Evolutionary conservation across 1,140 invertebrate species (phyloP), one percentile per base, ranked within the genome.

Genomic region (Drosophila erecta): DNA sequence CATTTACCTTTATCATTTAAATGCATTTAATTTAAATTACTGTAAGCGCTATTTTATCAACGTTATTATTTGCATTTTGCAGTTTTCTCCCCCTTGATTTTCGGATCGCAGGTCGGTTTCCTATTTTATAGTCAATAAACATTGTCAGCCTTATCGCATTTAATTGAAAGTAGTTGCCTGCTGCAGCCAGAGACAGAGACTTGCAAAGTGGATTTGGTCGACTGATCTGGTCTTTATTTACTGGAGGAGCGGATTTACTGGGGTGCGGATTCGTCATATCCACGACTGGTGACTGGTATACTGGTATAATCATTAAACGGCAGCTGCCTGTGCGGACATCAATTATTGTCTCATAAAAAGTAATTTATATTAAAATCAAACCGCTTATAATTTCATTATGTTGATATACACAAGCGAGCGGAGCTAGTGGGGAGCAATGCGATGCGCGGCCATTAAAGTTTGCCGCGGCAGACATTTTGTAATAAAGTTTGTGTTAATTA

Each of bases 281-380:
- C 53, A 38, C 38, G 59, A 24, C 37, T 66, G 74, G 64, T 17
- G 17, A 17, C 17, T 17, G 17, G 17, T 17, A 17, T 17, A 17
- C 17, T 1, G 62, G 69, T 74, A 55, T 50, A 64, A 72, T 81
- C 78, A 80, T 81, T 81, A 81, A 81, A 72, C 64, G 76, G 60
- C 77, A 79, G 74, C 76, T 46, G 61, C 40, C 77, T 58, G 56
- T 30, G 55, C 64, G 58, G 64, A 58, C 62, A 62, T 76, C 76
- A 86, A 81, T 87, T 87, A 81, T 79, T 70, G 79, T 79, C 71
- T 72, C 67, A 81, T 87, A 87, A 81, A 87, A 87, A 81, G 76
- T 87, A 78, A 87, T 87, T 87, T 87, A 87, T 87, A 87, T 87
- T 81, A 79, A 87, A 87, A 87, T 87, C 83, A 86, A 87, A 87